Conservation (phyloP, 2,888 invertebrate genomes). For the Neria commutata region DNA sequence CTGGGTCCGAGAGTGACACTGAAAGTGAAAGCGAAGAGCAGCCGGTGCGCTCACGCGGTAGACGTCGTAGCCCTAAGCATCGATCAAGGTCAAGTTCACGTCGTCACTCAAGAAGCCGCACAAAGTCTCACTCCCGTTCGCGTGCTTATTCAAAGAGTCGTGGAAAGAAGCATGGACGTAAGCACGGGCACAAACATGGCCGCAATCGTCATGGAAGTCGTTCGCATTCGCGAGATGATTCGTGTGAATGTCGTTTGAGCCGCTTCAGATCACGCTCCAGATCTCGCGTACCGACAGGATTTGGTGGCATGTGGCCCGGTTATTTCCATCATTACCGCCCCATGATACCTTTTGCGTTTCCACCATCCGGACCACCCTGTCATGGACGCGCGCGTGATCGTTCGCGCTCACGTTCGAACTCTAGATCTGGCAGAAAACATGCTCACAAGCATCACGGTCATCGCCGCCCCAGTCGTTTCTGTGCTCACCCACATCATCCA, state of each 20-base stretch:
- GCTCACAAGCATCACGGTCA: background rate
- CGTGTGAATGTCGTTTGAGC: background rate
- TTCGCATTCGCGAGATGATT: background rate
- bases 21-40: background rate
- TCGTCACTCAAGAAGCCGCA: slow-evolving; percentile 8
- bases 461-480: background rate
- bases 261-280: background rate
- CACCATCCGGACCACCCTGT: too few relatives aligned
- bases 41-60: slow-evolving; percentile 12
- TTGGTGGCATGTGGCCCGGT: background rate
- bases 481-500: too few relatives aligned
- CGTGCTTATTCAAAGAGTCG: background rate
- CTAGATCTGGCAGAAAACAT: background rate
- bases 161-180: slow-evolving; percentile 2
- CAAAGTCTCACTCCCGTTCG: slow-evolving; percentile 1
- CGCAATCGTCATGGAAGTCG: background rate
- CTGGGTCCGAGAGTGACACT: background rate
- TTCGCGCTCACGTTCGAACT: slow-evolving; percentile 11
- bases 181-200: background rate
- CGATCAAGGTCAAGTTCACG: background rate
- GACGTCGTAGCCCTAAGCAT: background rate
- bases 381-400: background rate
- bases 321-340: background rate
- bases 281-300: background rate
- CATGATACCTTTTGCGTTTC: background rate